These are phyloP conservation scores for Blennius ocellaris DNA, from an alignment of 2,113 vertebrate genomes.

Conservation along the genomic window DNA sequence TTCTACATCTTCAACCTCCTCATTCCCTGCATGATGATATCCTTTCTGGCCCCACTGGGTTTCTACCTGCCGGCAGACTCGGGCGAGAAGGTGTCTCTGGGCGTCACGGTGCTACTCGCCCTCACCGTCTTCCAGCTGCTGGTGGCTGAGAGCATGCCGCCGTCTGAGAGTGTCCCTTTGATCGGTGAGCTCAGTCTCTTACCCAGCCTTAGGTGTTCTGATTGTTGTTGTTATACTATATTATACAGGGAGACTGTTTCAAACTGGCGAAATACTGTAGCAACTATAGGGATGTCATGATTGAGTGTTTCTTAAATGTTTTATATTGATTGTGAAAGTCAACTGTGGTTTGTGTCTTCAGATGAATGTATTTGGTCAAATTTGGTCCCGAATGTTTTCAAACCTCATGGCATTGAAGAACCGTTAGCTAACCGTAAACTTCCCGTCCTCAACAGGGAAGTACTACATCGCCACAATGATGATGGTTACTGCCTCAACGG, in stretches of 20 bases:
- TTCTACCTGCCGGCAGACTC: slow-evolving; percentile 94
- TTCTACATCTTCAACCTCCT: slow-evolving; percentile 96
- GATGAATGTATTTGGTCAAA: too few relatives aligned
- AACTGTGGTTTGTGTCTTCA: too few relatives aligned
- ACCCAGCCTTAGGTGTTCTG: too few relatives aligned
- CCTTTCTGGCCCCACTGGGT: slow-evolving; percentile 90
- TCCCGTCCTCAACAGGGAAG: slow-evolving; percentile 82
- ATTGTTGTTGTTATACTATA: too few relatives aligned
- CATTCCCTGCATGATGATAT: slow-evolving; percentile 93
- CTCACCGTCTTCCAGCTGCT: slow-evolving; percentile 97
- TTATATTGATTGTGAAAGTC: too few relatives aligned
- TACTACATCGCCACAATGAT: slow-evolving; percentile 97
- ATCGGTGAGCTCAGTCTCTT: slow-evolving; percentile 82
- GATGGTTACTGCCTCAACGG: slow-evolving; percentile 91
- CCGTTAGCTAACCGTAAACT: not conserved
- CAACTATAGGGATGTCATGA: too few relatives aligned
- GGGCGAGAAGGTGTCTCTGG: slow-evolving; percentile 95
- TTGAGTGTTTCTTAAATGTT: too few relatives aligned
- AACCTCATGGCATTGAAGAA: too few relatives aligned
- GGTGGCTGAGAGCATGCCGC: slow-evolving; percentile 99
- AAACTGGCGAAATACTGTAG: too few relatives aligned
- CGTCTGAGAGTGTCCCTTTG: slow-evolving; percentile 94
- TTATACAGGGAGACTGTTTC: too few relatives aligned
- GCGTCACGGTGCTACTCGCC: slow-evolving; percentile 95
- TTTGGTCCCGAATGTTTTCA: too few relatives aligned